Evolutionary conservation across 2,888 invertebrate species (phyloP), one percentile per base, ranked within the genome.

Genomic region (Marasmarcha lunaedactyla): DNA sequence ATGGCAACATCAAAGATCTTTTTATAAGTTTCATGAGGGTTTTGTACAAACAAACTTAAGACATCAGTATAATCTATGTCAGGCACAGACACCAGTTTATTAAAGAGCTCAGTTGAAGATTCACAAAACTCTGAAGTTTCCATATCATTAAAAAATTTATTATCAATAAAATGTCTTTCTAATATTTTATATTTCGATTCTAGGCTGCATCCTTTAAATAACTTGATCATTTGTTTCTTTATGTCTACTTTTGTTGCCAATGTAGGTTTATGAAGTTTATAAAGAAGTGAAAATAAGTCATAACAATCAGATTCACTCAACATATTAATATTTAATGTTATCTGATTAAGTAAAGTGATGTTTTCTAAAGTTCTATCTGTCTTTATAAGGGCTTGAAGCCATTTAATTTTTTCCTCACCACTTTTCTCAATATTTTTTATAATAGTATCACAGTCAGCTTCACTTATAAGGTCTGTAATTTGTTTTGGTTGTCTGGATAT

Each of bases 41-140:
- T 76, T 50, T 79, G 81, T 7, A 78, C 40, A 45, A 83, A 81
- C 5, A 71, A 46, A 42, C 53, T 56, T 25, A 76, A 53, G 11
- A 78, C 50, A 48, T 69, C 63, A 10, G 60, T 54, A 1, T 66
- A 47, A 48, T 76, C 70, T 14, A 55, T 46, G 41, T 69, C 58
- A 4, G 56, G 48, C 4, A 60, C 50, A 10, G 53, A 47, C 42
- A 73, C 57, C 10, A 77, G 50, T 54, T 76, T 79, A 47, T 83
- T 83, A 37, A 81, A 83, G 50, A 61, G 63, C 54, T 71, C 63
- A 38, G 56, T 76, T 39, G 67, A 46, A 46, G 51, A 57, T 14
- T 44, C 49, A 10, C 48, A 48, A 42, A 71, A 74, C 15, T 68
- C 59, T 38, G 46, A 35, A 36, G 51, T 54, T 47, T 62, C 52